Evolutionary conservation across 1,140 invertebrate species (phyloP), one percentile per base, ranked within the genome.

Genomic region (Zaprionus capensis): DNA sequence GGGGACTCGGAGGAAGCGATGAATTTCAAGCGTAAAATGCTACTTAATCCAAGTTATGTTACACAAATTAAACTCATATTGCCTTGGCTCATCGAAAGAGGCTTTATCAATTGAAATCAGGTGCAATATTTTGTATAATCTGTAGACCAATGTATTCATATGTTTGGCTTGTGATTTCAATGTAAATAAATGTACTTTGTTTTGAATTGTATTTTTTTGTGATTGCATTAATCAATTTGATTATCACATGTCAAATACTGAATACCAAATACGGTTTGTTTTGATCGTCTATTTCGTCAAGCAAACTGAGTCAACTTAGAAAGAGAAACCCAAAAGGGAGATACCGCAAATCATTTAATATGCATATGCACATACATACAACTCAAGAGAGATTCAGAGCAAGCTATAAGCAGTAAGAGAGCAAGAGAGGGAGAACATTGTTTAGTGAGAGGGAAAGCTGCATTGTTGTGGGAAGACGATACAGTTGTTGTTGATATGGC

Each of bases 211-310:
- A 41, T n/a, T 41, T 2, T 2, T 34, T 34, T 34, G 31, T 31
- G 28, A 31, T 34, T 34, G 4, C 9, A 34, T 11, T 6, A 41
- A 7, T n/a, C n/a, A 6, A n/a, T n/a, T 15, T 41, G 5, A 44
- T 44, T 44, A 17, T 46, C 41, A 17, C 11, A 46, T 46, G n/a
- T 9, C n/a, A 46, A 46, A 17, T 94, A 94, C 83, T 80, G 14
- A 46, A 46, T 95, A 12, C 72, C 91, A 31, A 81, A 87, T 28
- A 68, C 91, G 20, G 62, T 91, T 93, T 71, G 94, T 94, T 12
- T 71, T 95, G 4, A 84, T 94, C 36, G 68, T 93, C 1, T 83
- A 93, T 15, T 93, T 94, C 65, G 81, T 93, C 4, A 92, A 93
- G 15, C 5, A 46, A 9, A 17, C 15, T 44, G 41, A 46, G 6